Evolutionary conservation across 2,888 invertebrate species (phyloP), one percentile per base, ranked within the genome.

Genomic region (Bimastos eiseni): DNA sequence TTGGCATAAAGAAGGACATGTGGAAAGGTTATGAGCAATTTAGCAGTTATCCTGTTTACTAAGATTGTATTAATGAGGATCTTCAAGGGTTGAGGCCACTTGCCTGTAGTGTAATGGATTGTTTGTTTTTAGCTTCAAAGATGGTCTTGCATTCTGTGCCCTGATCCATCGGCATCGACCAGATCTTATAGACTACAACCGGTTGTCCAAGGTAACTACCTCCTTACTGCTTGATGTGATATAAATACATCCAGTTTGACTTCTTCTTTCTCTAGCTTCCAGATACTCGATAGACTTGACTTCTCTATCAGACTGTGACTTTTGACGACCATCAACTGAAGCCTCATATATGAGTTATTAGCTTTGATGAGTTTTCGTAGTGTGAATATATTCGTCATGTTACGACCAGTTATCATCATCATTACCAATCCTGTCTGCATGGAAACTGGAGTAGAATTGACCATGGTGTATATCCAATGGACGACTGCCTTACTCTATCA

Each of bases 141-240:
- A 99, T 95, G 99, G 99, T 96, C 96, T 99, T 95, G 99, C 99
- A 49, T 99, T 99, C 97, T 99, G 99, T 95, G 99, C 99, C 93
- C 97, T 99, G 94, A 99, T 99, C 95, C 99, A 99, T 96, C 97
- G 99, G 95, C 99, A 99, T 96, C 97, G 99, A 95, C 99, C 99
- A 93, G 99, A 99, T 96, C 97, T 99, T 95, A 98, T 99, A 95
- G 99, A 99, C 96, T 99, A 99, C 96, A 97, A 97, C 96, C 98
- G 98, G 96, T 97, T 99, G 95, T 98, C 98, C 96, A 99, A 99
- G 96, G 96, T 96, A 94, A 94, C 92, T 37, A 21, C n/a, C n/a
- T 44, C 34, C 36, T 41, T 41, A 0, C 30, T 38, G 34, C 30
- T 24, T 34, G 70, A 70, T 70, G 4, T 33, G 4, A 34, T 90